A percentile compares a stretch with the other conserved stretches of the same genome.
phyloP scores from a whole-genome alignment of 2,888 invertebrate species.

The Bunonema sp. region DNA sequence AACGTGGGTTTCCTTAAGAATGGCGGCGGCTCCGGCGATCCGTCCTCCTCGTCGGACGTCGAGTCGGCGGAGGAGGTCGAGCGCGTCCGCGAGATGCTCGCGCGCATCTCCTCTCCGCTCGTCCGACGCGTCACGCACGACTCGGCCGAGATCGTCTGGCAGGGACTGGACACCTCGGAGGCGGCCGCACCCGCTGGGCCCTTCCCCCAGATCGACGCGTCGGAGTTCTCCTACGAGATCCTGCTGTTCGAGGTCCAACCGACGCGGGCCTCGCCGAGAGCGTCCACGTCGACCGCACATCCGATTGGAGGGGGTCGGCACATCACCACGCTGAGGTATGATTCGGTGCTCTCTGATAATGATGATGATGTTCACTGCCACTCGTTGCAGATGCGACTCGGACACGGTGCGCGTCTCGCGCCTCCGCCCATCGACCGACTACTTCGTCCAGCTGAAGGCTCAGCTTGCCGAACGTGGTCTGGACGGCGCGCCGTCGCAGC shows the following conservation, averaged over 20 bases:
- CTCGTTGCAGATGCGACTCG: too few relatives aligned
- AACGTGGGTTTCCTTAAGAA: too few relatives aligned
- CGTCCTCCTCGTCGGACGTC: too few relatives aligned
- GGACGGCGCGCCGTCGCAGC: slow-evolving; percentile 12
- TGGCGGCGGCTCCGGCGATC: too few relatives aligned
- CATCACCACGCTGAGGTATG: too few relatives aligned
- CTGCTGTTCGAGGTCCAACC: slow-evolving; percentile 12
- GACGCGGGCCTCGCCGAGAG: neutral
- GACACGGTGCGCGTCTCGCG: slow-evolving; percentile 8
- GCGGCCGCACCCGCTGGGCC: slow-evolving; percentile 25
- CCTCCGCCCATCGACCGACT: slow-evolving; percentile 19
- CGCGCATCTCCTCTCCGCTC: too few relatives aligned
- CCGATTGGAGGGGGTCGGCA: too few relatives aligned
- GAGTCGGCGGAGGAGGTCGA: too few relatives aligned
- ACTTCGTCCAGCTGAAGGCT: slow-evolving; percentile 20
- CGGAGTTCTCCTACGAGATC: slow-evolving; percentile 25
- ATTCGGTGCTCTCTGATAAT: too few relatives aligned
- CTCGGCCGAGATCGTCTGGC: slow-evolving; percentile 21
- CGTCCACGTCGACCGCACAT: slow-evolving; percentile 3
- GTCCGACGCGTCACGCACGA: slow-evolving; percentile 6
- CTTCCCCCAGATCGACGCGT: slow-evolving; percentile 26
- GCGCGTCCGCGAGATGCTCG: too few relatives aligned
- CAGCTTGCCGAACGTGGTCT: slow-evolving; percentile 16
- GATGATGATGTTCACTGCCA: too few relatives aligned
- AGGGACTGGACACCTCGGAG: slow-evolving; percentile 25